Base-by-base conservation (phyloP, 2,797 vertebrate species). In the Sphenodon punctatus region DNA sequence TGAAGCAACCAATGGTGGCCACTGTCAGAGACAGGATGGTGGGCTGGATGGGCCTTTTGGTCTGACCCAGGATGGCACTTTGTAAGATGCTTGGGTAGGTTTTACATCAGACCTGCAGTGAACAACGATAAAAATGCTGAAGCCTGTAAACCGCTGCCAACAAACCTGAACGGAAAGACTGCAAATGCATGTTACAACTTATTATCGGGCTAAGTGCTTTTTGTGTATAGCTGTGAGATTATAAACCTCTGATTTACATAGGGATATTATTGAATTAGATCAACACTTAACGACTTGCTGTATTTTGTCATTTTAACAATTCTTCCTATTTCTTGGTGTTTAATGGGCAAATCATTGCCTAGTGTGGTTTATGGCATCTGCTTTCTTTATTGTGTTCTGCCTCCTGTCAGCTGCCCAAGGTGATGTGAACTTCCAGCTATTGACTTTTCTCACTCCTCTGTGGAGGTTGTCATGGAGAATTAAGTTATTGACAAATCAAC, bases 321-420 rank as follows among this genome's bases (percentile, higher is more conserved):
- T 89, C 90, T 88, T 91, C 93, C 74, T 94, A 93, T 95, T 96
- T 95, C 95, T 92, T 90, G 92, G 79, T n/a, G 90, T 87, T 90
- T 95, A 95, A 97, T 95, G 92, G 95, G 93, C 94, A 95, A 97
- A 96, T 96, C 92, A 88, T 80, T 87, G 66, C 90, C 94, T 92
- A 94, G 90, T 93, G 83, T 75, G 80, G 89, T 96, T 96, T 95
- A 96, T 93, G 80, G 88, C 78, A 75, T 91, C 74, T 82, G 84
- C 88, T 78, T 85, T 79, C 85, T 93, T 92, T 94, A 94, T 92
- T 94, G 93, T 94, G 92, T 92, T 92, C 93, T 94, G 78, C 85
- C 78, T 93, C 86, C 90, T 77, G 93, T 94, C 91, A 84, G 92
- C 93, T 94, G 89, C 90, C 88, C 82, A 93, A 95, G 93, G 93